phyloP scores from a whole-genome alignment of 2,113 vertebrate genomes.

The Sisor rabdophorus region DNA sequence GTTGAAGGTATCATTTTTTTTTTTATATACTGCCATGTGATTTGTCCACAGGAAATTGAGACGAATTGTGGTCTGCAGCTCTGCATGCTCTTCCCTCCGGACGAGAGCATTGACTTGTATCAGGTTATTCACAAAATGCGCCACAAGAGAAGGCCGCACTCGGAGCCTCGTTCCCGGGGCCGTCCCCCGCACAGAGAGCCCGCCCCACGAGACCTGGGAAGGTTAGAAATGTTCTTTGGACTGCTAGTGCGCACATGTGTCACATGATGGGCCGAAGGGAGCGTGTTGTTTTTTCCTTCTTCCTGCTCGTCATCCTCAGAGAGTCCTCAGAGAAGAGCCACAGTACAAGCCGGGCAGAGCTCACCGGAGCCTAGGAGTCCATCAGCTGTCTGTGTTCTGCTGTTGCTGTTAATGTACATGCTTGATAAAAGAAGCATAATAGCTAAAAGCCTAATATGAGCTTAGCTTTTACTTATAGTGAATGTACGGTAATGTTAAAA shows the following conservation, averaged over 20 bases:
- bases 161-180: slow-evolving; percentile 89
- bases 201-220: slow-evolving; percentile 94
- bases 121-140: slow-evolving; percentile 95
- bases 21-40: background rate
- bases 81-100: slow-evolving; percentile 90
- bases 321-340: slow-evolving; percentile 46
- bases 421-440: slow-evolving; percentile 31
- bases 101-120: slow-evolving; percentile 96
- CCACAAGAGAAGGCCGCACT: slow-evolving; percentile 93
- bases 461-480: background rate
- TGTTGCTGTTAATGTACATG: slow-evolving; percentile 34
- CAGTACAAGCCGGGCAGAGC: slow-evolving; percentile 33
- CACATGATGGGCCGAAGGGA: slow-evolving; percentile 80
- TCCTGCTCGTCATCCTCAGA: slow-evolving; percentile 66
- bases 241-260: slow-evolving; percentile 86
- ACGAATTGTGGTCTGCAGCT: slow-evolving; percentile 90
- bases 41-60: slow-evolving; percentile 86
- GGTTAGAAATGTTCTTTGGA: slow-evolving; percentile 99
- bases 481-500: slow-evolving; percentile 27
- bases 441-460: slow-evolving; percentile 8
- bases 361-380: slow-evolving; percentile 29
- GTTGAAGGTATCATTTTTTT: no score
- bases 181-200: slow-evolving; percentile 84
- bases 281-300: slow-evolving; percentile 77
- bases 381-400: slow-evolving; percentile 18